Conservation (phyloP, 2,797 vertebrate genomes). For the Dromococcyx pavoninus region DNA sequence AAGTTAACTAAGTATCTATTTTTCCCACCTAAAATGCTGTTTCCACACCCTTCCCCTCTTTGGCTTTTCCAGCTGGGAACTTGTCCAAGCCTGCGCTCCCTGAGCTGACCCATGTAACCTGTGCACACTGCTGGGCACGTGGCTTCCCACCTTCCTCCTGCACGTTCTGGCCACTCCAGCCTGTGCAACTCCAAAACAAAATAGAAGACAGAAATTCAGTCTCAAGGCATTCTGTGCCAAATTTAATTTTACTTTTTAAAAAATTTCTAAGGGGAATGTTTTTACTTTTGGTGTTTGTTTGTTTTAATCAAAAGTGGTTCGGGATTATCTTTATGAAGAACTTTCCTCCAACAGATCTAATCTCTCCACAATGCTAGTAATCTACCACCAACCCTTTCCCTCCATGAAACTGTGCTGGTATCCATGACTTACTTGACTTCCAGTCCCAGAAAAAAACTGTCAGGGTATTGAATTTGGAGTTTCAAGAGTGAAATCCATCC, state of each 20-base stretch:
- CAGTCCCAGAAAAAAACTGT: background rate
- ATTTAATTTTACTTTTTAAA: background rate
- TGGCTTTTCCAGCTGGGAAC: background rate
- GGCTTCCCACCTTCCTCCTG: background rate
- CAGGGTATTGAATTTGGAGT: background rate
- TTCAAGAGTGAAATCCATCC: background rate
- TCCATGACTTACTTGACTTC: background rate
- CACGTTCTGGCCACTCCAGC: background rate
- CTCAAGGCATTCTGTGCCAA: background rate
- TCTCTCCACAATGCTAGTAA: background rate
- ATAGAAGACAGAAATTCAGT: background rate
- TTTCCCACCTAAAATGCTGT: background rate
- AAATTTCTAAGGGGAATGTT: background rate
- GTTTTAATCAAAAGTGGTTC: background rate
- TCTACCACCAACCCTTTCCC: background rate
- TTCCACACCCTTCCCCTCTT: rapidly evolving
- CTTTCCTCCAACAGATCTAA: background rate
- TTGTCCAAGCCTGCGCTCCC: background rate
- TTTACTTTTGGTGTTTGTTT: background rate
- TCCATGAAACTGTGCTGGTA: background rate
- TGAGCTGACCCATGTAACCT: background rate
- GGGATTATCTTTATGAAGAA: background rate
- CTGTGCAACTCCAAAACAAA: background rate
- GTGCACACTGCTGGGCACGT: rapidly evolving
- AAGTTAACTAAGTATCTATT: background rate